These are phyloP conservation scores for Diplogasteroides magnus DNA, from an alignment of 1,140 invertebrate genomes.

Conservation along the genomic window DNA sequence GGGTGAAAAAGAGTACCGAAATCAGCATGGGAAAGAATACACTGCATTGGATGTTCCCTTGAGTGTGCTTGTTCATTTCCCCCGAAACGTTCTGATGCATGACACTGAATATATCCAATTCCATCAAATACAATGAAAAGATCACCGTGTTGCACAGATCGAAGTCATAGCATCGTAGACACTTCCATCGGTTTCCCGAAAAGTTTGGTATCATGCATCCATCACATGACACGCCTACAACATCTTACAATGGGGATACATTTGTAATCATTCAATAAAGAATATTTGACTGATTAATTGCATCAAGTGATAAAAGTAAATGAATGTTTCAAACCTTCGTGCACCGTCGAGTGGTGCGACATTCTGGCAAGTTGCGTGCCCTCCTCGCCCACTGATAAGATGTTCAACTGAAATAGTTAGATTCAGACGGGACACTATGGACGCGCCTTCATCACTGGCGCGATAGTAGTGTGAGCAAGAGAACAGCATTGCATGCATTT, in stretches of 20 bases:
- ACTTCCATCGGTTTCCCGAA: conserved; percentile 24
- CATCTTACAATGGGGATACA: not conserved
- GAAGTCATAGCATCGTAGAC: conserved; percentile 22
- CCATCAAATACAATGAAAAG: not conserved
- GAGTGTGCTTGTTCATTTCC: not conserved
- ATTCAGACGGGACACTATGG: too few relatives aligned
- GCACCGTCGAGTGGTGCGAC: too few relatives aligned
- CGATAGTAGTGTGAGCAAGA: too few relatives aligned
- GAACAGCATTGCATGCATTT: too few relatives aligned
- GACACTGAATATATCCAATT: not conserved
- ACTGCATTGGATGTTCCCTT: conserved; percentile 22
- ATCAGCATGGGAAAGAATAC: conserved; percentile 15
- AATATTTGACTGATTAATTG: too few relatives aligned
- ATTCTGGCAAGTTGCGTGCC: too few relatives aligned
- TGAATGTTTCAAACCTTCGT: too few relatives aligned
- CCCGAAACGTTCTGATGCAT: conserved; percentile 3
- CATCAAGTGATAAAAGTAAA: too few relatives aligned
- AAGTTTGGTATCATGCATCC: conserved; percentile 19
- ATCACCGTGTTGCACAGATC: conserved; percentile 18
- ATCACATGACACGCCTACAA: conserved; percentile 24
- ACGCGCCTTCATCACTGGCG: too few relatives aligned
- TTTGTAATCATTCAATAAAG: too few relatives aligned
- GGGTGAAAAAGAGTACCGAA: conserved; percentile 13
- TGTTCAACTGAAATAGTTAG: too few relatives aligned
- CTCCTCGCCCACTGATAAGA: too few relatives aligned